Conservation (phyloP, 2,113 vertebrate species). For the Microtus montanus region DNA sequence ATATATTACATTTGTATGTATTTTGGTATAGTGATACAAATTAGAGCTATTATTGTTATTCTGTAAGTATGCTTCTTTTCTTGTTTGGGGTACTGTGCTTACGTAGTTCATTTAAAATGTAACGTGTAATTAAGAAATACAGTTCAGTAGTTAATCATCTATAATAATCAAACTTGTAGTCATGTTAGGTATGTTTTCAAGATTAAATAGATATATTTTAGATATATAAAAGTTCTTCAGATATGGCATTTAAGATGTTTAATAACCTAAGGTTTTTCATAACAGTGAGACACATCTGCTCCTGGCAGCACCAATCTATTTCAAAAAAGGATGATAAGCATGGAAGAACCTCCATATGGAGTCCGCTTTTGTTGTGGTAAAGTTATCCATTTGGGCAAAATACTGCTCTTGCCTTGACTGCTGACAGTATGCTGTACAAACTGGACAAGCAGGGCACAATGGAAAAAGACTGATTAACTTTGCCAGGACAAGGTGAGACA, state of each 20-base stretch:
- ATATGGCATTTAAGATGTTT: neutral
- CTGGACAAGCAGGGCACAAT: neutral
- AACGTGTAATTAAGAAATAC: neutral
- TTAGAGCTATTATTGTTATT: neutral
- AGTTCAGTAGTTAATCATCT: neutral
- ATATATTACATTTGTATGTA: neutral
- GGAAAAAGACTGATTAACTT: neutral
- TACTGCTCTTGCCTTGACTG: neutral
- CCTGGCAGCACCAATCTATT: neutral
- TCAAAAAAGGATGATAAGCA: too few relatives aligned
- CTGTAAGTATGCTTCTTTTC: neutral
- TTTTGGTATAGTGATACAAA: neutral
- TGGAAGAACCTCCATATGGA: neutral
- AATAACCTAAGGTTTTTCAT: neutral
- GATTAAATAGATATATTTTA: neutral
- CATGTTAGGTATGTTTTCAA: neutral
- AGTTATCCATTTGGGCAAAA: neutral
- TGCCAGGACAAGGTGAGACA: neutral
- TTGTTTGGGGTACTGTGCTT: neutral
- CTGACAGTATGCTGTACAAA: neutral
- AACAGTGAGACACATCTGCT: neutral
- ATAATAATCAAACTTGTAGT: neutral
- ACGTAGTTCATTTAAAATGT: neutral
- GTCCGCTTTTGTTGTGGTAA: neutral
- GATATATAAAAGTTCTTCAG: neutral